A percentile compares a stretch with the other conserved stretches of the same genome.
phyloP scores from a whole-genome alignment of 1,140 invertebrate genomes.

The Meloidogyne chitwoodi region DNA sequence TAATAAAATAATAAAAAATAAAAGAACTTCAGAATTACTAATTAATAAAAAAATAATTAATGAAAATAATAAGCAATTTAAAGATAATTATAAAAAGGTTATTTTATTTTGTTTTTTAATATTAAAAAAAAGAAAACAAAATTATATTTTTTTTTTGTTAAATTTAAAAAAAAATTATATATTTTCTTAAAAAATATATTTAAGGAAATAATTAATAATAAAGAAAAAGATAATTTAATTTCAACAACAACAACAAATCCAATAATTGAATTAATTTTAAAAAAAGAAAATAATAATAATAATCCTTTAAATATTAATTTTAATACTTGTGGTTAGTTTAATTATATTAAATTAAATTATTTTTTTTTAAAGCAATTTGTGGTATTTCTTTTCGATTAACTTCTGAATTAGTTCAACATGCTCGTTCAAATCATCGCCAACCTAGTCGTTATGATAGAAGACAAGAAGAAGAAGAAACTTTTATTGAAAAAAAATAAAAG shows the following conservation, averaged over 20 bases:
- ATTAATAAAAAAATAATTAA: background rate
- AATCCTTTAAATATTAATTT: background rate
- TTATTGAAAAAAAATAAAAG: background rate
- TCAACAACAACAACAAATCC: background rate
- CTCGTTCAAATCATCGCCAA: constrained; percentile 29
- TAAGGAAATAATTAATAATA: too few relatives aligned
- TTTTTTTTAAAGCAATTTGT: constrained; percentile 26
- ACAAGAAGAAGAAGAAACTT: background rate
- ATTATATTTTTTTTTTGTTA: too few relatives aligned
- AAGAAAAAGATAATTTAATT: too few relatives aligned
- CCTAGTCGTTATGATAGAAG: constrained; percentile 9
- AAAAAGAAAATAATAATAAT: background rate
- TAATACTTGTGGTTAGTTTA: background rate
- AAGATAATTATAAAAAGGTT: too few relatives aligned
- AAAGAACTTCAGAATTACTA: background rate
- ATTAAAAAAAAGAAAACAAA: too few relatives aligned
- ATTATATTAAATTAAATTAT: background rate
- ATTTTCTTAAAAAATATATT: too few relatives aligned
- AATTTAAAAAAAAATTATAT: too few relatives aligned
- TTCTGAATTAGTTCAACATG: constrained; percentile 25
- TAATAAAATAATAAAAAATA: background rate
- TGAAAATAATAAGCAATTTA: background rate
- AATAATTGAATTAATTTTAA: background rate
- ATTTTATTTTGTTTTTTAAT: too few relatives aligned
- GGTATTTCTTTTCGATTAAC: constrained; percentile 24